Percentiles rank a stretch among this genome's conserved stretches.
Evolutionary conservation across 2,888 invertebrate species (phyloP).

Genomic region (Gortyna flavago): DNA sequence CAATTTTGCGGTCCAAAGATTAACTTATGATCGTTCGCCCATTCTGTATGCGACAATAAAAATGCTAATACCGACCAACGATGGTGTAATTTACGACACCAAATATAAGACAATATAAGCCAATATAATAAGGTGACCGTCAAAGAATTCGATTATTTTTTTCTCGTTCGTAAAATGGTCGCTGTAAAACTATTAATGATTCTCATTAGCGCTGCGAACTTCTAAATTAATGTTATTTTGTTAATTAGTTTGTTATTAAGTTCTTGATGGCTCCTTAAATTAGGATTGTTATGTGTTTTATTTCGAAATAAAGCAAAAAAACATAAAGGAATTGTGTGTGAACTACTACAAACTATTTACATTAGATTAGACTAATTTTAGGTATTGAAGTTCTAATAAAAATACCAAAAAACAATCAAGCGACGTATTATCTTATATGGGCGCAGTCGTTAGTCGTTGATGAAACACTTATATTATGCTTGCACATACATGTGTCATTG

Average conservation of each 20-base stretch:
- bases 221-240: slow-evolving; percentile 61
- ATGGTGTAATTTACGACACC: slow-evolving; percentile 84
- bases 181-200: slow-evolving; percentile 55
- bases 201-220: slow-evolving; percentile 58
- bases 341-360: slow-evolving; percentile 45
- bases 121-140: slow-evolving; percentile 63
- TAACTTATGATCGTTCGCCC: slow-evolving; percentile 85
- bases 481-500: slow-evolving; percentile 30
- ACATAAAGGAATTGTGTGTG: slow-evolving; percentile 26
- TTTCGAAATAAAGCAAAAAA: slow-evolving; percentile 36
- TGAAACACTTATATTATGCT: slow-evolving; percentile 43
- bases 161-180: slow-evolving; percentile 44
- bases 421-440: slow-evolving; percentile 43
- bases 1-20: slow-evolving; percentile 85
- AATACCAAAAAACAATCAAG: slow-evolving; percentile 13
- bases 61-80: slow-evolving; percentile 86
- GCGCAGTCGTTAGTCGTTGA: slow-evolving; percentile 47
- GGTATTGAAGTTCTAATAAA: slow-evolving; percentile 15
- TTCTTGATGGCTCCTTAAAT: slow-evolving; percentile 32
- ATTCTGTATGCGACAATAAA: slow-evolving; percentile 87
- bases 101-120: slow-evolving; percentile 59
- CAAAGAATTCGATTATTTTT: slow-evolving; percentile 33
- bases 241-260: slow-evolving; percentile 62
- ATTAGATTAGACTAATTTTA: slow-evolving; percentile 23
- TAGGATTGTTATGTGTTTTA: slow-evolving; percentile 35